Percentiles rank a stretch among this genome's conserved stretches.
phyloP scores from a whole-genome alignment of 53 echinoderm and acorn worm genomes.

The Mesocentrotus franciscanus region DNA sequence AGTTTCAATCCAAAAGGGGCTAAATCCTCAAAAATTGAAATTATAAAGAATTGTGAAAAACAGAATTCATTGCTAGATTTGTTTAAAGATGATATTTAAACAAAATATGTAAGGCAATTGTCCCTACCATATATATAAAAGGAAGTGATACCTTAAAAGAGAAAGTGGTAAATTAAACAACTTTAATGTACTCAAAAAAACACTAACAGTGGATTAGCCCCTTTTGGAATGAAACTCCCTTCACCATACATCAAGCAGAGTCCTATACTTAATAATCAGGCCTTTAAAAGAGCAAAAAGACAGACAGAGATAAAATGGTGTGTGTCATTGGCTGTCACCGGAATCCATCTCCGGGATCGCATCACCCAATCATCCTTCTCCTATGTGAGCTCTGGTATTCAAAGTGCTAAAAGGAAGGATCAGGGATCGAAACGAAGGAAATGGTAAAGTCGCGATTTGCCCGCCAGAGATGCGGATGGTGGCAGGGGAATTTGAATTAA shows the following conservation, averaged over 20 bases:
- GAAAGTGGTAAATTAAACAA: no score
- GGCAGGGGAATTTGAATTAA: neutral
- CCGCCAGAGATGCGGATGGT: neutral
- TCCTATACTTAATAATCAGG: neutral
- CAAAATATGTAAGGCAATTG: no score
- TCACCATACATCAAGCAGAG: neutral
- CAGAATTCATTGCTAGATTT: no score
- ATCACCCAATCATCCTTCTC: neutral
- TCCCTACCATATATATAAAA: no score
- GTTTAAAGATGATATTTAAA: no score
- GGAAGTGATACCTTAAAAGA: no score
- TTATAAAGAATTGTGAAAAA: no score
- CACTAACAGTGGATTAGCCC: no score
- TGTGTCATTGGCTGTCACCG: neutral
- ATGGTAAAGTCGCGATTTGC: neutral
- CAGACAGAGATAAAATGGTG: neutral
- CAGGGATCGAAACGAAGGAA: neutral
- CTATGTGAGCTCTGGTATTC: neutral
- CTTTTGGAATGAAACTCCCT: no score
- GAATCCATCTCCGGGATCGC: constrained; percentile 2
- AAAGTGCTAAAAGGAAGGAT: neutral
- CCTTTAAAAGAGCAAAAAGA: neutral
- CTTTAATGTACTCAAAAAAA: no score
- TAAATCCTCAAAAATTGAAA: no score
- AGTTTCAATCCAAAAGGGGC: no score